phyloP scores from a whole-genome alignment of 2,113 vertebrate species.

The Marmota flaviventris region DNA sequence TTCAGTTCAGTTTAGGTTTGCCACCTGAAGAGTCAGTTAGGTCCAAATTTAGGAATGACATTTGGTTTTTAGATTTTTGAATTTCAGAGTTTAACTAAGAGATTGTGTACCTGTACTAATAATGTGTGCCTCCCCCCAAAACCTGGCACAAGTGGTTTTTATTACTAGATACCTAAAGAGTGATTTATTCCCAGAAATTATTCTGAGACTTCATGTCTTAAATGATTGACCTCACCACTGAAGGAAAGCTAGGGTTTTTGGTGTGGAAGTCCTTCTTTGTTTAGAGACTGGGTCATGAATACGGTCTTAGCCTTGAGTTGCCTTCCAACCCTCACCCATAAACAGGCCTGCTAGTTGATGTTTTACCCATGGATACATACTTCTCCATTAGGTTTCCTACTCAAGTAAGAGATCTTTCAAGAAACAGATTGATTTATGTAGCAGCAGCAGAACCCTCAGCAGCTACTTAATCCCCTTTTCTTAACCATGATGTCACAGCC shows the following conservation, averaged over 20 bases:
- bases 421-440: neutral
- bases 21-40: neutral
- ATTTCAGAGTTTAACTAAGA: constrained; percentile 43
- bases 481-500: neutral
- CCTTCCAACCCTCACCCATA: neutral
- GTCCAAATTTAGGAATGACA: neutral
- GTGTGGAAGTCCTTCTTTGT: neutral
- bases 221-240: neutral
- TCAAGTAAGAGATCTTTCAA: neutral
- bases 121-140: neutral
- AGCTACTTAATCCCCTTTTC: neutral
- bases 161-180: constrained; percentile 1
- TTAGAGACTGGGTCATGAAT: neutral
- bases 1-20: constrained; percentile 7
- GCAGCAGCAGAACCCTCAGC: neutral
- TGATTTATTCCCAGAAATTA: constrained; percentile 39
- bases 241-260: neutral
- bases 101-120: neutral
- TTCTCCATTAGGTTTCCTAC: neutral
- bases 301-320: neutral
- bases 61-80: constrained; percentile 41
- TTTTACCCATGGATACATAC: neutral
- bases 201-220: neutral
- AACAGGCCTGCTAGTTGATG: neutral
- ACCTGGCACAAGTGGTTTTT: neutral